Percentiles rank a stretch among this genome's conserved stretches.
phyloP scores from a whole-genome alignment of 2,797 vertebrate species.

The Rhinichthys osculus region DNA sequence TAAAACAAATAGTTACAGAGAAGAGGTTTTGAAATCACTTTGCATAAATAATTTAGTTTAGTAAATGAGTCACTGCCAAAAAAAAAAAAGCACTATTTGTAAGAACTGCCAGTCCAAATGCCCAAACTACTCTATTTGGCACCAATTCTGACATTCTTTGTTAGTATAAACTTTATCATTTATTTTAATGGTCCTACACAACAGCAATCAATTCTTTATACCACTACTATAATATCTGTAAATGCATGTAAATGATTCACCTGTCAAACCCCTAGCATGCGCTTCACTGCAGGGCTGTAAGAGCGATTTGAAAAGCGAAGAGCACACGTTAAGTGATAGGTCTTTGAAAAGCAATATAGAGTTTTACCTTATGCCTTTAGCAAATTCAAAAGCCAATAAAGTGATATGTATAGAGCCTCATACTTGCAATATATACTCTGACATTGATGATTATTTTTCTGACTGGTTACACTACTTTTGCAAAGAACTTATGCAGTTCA shows the following conservation, averaged over 20 bases:
- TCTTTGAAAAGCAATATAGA: neutral
- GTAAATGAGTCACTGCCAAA: conserved; percentile 14
- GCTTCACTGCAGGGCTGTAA: neutral
- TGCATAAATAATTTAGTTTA: neutral
- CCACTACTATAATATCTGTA: neutral
- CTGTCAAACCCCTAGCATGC: neutral
- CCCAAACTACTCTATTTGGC: neutral
- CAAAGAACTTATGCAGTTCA: conserved; percentile 2
- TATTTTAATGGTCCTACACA: neutral
- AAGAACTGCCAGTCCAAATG: conserved; percentile 7
- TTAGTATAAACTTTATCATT: neutral
- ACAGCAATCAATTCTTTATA: neutral
- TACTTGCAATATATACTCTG: neutral
- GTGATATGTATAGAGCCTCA: neutral
- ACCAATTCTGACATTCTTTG: neutral
- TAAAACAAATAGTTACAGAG: neutral
- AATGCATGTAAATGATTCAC: neutral
- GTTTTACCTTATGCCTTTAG: neutral
- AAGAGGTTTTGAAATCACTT: neutral
- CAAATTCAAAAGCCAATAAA: neutral
- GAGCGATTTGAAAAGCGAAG: neutral
- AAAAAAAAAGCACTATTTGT: neutral
- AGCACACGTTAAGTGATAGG: neutral
- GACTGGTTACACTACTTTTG: neutral
- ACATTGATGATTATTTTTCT: neutral